Evolutionary conservation across 2,888 invertebrate genomes (phyloP), one percentile per base, ranked within the genome.

Genomic region (Bhutanitis thaidina): DNA sequence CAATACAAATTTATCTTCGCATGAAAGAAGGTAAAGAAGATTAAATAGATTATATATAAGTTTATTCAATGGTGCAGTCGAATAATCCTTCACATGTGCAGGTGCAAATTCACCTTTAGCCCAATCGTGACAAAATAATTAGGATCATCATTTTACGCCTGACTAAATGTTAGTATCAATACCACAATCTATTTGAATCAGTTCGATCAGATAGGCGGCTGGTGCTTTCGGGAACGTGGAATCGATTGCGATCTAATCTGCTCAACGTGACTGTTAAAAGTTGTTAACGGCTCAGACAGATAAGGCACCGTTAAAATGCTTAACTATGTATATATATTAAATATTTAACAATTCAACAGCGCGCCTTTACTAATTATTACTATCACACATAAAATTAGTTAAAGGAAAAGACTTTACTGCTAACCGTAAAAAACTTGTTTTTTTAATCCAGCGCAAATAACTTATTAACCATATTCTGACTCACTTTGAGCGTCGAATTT

Each of bases 401-500:
- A n/a, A n/a, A n/a, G n/a, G n/a, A n/a, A n/a, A n/a, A n/a, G n/a
- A n/a, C n/a, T n/a, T n/a, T n/a, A n/a, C n/a, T n/a, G n/a, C n/a
- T n/a, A n/a, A n/a, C n/a, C n/a, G n/a, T n/a, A n/a, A n/a, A n/a
- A n/a, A n/a, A n/a, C n/a, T n/a, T n/a, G n/a, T n/a, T n/a, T n/a
- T 27, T 27, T 4, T 27, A 27, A 27, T 27, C 27, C 3, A 20
- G 8, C 27, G 15, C 29, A 44, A 43, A 39, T 16, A 43, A 32
- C 14, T 40, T 40, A 48, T 49, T 30, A 14, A 38, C 12, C 32
- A 27, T 29, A 38, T 39, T 5, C 20, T 5, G 16, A 4, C 13
- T 37, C 30, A 7, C 29, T 39, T 40, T 34, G 15, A 34, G 39
- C 16, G 39, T 68, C 66, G 71, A 72, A 74, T 80, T 82, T 79